A percentile compares a stretch with the other conserved stretches of the same genome.
phyloP scores from a whole-genome alignment of 2,797 vertebrate genomes.

The Chloroceryle amazona region DNA sequence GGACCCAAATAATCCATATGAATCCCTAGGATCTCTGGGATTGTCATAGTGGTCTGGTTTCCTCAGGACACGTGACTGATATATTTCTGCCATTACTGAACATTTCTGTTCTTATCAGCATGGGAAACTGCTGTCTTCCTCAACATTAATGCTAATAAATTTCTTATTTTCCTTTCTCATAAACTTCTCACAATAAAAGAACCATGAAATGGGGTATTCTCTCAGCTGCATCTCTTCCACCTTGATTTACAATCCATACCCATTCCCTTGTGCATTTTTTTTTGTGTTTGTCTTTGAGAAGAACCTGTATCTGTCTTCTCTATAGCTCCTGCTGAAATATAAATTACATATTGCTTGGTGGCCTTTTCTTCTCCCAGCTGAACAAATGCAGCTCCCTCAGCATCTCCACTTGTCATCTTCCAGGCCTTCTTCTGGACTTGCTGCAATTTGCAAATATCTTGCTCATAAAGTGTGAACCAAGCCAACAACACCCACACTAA shows the following conservation, averaged over 20 bases:
- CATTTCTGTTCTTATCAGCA: neutral
- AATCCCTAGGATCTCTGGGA: neutral
- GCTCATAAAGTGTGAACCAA: neutral
- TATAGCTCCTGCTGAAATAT: neutral
- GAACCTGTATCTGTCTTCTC: neutral
- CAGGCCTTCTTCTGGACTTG: neutral
- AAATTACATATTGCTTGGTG: neutral
- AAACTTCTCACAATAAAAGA: neutral
- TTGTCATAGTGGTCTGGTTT: neutral
- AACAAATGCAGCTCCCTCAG: neutral
- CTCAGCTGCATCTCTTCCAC: accelerated
- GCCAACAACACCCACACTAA: neutral
- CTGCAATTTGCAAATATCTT: neutral
- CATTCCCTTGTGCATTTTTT: neutral
- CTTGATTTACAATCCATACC: neutral
- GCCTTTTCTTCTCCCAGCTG: neutral
- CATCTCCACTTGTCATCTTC: neutral
- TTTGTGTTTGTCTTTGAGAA: neutral
- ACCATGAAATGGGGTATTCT: neutral
- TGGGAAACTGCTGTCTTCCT: neutral
- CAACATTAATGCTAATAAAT: neutral
- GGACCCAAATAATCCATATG: neutral
- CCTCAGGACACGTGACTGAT: neutral
- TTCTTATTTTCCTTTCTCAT: neutral
- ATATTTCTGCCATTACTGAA: neutral